phyloP scores from a whole-genome alignment of 2,888 invertebrate genomes.

The Drosophila bunnanda region DNA sequence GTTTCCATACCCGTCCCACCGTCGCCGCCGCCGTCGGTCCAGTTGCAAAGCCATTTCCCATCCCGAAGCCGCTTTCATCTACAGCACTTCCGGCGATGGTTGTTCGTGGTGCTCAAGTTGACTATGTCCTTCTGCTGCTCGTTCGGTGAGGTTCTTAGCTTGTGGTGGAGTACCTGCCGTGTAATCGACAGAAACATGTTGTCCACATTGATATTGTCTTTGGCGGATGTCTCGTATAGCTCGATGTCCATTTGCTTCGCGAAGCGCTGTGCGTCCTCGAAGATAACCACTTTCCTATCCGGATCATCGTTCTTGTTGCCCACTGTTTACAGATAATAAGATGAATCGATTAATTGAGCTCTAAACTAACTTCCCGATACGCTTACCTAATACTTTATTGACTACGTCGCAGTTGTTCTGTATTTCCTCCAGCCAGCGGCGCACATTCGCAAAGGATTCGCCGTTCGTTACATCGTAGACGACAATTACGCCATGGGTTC shows the following conservation, averaged over 20 bases:
- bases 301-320: slow-evolving; percentile 99
- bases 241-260: slow-evolving; percentile 99
- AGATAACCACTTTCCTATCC: slow-evolving; percentile 97
- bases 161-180: slow-evolving; percentile 84
- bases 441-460: slow-evolving; percentile 99
- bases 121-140: slow-evolving; percentile 84
- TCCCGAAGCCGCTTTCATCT: slow-evolving; percentile 76
- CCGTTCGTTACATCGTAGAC: slow-evolving; percentile 99
- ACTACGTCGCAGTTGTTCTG: slow-evolving; percentile 99
- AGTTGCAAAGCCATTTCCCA: slow-evolving; percentile 32
- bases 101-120: slow-evolving; percentile 77
- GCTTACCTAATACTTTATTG: slow-evolving; percentile 96
- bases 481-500: slow-evolving; percentile 99
- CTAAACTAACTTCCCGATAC: too few species aligned
- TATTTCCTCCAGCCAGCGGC: slow-evolving; percentile 99
- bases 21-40: slow-evolving; percentile 9
- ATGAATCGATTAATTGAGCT: not conserved
- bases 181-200: slow-evolving; percentile 94
- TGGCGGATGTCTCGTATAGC: slow-evolving; percentile 99
- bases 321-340: slow-evolving; percentile 86
- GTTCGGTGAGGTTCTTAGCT: slow-evolving; percentile 83
- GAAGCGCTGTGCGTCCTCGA: slow-evolving; percentile 98
- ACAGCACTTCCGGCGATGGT: slow-evolving; percentile 82
- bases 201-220: slow-evolving; percentile 99
- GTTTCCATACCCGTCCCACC: slow-evolving; percentile 17